Conservation (phyloP, 2,797 vertebrate genomes). For the Anguilla anguilla region DNA sequence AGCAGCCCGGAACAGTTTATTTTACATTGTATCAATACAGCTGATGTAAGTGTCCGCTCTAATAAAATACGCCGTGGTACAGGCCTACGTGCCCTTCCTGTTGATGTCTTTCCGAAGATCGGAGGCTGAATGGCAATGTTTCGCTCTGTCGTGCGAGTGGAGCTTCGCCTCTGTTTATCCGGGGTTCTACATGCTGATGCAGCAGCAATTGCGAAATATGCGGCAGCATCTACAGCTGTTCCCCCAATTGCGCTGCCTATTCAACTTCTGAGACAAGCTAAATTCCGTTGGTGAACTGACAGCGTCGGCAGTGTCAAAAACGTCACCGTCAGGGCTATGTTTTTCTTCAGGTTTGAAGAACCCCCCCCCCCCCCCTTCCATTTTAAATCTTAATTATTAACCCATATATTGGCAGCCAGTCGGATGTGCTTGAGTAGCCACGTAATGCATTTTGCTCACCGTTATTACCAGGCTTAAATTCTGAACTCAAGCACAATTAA, state of each 20-base stretch:
- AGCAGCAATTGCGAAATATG: neutral
- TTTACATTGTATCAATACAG: slow-evolving; percentile 12
- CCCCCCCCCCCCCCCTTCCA: neutral
- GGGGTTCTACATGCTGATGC: neutral
- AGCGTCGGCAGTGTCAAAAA: slow-evolving; percentile 11
- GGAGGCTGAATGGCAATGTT: slow-evolving; percentile 2
- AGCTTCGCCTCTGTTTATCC: neutral
- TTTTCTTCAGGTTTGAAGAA: slow-evolving; percentile 12
- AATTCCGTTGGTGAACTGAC: slow-evolving; percentile 41
- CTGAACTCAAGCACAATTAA: slow-evolving; percentile 85
- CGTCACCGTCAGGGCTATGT: neutral
- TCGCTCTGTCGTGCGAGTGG: neutral
- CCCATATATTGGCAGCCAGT: slow-evolving; percentile 51
- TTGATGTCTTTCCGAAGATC: neutral
- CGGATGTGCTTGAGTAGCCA: slow-evolving; percentile 55
- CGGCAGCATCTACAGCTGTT: slow-evolving; percentile 62
- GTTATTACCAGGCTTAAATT: slow-evolving; percentile 83
- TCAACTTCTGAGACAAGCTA: slow-evolving; percentile 60
- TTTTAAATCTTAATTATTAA: slow-evolving; percentile 50
- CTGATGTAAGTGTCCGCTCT: slow-evolving; percentile 12
- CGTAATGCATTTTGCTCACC: slow-evolving; percentile 55
- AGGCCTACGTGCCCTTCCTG: slow-evolving; percentile 15
- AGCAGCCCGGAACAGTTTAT: slow-evolving; percentile 14
- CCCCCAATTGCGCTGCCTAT: slow-evolving; percentile 61
- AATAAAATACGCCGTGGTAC: neutral